Evolutionary conservation across 2,888 invertebrate genomes (phyloP).

Genomic region (Apamea sordens): DNA sequence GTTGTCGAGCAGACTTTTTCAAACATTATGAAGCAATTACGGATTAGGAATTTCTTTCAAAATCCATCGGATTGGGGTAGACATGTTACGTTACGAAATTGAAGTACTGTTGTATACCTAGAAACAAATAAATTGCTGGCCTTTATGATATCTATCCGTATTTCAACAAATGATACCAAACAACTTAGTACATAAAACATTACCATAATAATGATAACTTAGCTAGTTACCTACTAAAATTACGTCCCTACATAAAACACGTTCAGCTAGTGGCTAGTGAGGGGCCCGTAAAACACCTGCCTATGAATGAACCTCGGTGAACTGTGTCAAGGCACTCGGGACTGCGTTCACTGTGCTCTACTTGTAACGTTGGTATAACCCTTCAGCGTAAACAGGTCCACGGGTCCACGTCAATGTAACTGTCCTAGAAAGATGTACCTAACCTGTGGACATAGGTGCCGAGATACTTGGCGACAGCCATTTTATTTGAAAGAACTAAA

Average conservation of each 20-base stretch:
- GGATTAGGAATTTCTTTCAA: not conserved
- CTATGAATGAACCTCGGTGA: conserved; percentile 65
- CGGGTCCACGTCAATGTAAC: conserved; percentile 30
- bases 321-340: conserved; percentile 84
- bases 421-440: conserved; percentile 23
- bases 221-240: not conserved
- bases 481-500: not conserved
- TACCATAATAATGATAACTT: conserved; percentile 1
- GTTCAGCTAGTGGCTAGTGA: conserved; percentile 34
- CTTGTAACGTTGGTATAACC: conserved; percentile 33
- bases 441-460: not conserved
- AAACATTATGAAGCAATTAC: not conserved
- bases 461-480: not conserved
- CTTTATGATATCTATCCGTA: not conserved
- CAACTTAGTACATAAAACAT: not conserved
- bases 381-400: conserved; percentile 46
- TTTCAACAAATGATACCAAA: conserved; percentile 6
- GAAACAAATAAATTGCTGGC: not conserved
- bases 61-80: not conserved
- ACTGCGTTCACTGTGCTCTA: conserved; percentile 75
- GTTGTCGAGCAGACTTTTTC: not conserved
- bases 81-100: not conserved
- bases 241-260: conserved; percentile 33
- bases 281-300: conserved; percentile 53
- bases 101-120: not conserved